Evolutionary conservation across 2,113 vertebrate species (phyloP).

Genomic region (Notiomystis cincta): DNA sequence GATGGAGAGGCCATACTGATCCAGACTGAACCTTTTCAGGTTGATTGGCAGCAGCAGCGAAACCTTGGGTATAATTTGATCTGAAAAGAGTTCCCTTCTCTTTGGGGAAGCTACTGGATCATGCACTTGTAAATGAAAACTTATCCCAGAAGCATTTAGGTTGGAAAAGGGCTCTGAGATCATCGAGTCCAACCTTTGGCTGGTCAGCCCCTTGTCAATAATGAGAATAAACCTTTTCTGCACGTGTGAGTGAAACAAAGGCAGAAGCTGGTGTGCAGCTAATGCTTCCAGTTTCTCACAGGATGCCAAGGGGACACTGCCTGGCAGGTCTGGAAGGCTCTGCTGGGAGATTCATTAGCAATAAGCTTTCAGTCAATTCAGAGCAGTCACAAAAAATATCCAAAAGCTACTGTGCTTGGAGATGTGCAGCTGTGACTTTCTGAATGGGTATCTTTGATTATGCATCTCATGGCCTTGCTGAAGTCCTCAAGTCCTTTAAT

Average conservation of each 20-base stretch:
- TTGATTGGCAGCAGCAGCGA: neutral
- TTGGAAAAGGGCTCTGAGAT: neutral
- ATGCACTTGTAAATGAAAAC: neutral
- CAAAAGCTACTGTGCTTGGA: neutral
- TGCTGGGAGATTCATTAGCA: neutral
- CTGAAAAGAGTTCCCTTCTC: neutral
- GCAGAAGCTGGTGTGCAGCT: fast-evolving
- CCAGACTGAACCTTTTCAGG: neutral
- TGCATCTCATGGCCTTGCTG: neutral
- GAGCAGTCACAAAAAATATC: neutral
- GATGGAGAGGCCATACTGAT: no score
- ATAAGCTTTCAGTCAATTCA: neutral
- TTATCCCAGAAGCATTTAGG: neutral
- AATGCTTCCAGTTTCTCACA: neutral
- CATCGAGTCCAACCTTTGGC: neutral
- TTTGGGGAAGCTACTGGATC: neutral
- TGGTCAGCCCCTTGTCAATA: neutral
- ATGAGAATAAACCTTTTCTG: neutral
- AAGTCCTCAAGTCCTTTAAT: neutral
- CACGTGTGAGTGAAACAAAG: neutral
- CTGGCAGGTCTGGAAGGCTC: neutral
- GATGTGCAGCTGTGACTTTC: neutral
- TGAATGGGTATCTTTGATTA: neutral
- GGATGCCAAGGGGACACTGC: neutral
- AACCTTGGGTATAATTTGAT: neutral